phyloP scores from a whole-genome alignment of 2,113 vertebrate genomes.

The Caretta caretta region DNA sequence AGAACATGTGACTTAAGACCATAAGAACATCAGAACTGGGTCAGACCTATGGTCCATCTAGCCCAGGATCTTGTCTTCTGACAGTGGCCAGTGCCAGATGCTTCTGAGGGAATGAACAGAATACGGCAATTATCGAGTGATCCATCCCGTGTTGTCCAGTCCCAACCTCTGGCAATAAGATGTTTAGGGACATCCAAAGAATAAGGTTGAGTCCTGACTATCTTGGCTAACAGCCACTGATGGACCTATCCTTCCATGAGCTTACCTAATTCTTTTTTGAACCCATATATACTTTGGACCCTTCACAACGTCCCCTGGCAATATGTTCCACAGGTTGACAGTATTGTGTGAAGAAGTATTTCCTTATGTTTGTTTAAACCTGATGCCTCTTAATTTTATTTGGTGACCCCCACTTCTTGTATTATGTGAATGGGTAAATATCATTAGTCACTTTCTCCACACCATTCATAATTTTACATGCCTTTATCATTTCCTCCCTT shows the following conservation, averaged over 20 bases:
- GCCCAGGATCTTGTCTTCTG: neutral
- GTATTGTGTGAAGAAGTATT: neutral
- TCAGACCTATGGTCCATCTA: neutral
- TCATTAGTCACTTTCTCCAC: neutral
- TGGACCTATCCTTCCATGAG: neutral
- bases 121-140: neutral
- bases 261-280: neutral
- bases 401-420: neutral
- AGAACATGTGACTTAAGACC: neutral
- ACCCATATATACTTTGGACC: neutral
- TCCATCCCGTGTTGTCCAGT: neutral
- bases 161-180: neutral
- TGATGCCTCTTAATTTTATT: neutral
- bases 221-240: neutral
- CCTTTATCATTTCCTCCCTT: neutral
- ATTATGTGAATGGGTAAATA: neutral
- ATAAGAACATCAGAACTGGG: neutral
- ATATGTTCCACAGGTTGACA: neutral
- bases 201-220: neutral
- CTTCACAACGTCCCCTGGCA: neutral
- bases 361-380: neutral
- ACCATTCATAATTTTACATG: too few species aligned
- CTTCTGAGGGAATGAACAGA: neutral
- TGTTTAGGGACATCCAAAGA: neutral
- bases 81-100: neutral